Evolutionary conservation across 2,797 vertebrate species (phyloP), one percentile per base, ranked within the genome.

Genomic region (Melanogrammus aeglefinus): DNA sequence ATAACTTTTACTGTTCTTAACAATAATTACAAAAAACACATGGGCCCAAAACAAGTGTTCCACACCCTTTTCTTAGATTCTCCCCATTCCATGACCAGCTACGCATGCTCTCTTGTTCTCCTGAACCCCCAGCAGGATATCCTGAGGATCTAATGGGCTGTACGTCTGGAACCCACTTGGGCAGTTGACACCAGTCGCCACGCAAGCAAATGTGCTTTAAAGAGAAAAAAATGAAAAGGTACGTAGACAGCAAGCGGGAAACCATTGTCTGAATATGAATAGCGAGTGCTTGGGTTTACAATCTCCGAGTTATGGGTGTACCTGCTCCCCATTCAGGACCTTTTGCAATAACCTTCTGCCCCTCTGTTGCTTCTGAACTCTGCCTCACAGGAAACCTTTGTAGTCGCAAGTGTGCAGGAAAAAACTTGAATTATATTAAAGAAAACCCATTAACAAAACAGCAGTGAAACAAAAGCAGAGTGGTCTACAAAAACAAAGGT

Each of bases 221-320:
- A 63, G 21, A 24, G 51, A 33, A 35, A 35, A 31, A 33, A 72
- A 4, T 9, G 35, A 44, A 39, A 80, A n/a, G 27, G 57, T 18
- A 75, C 74, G 16, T 72, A 27, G 63, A 82, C 21, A 76, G 74
- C 66, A 80, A n/a, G 71, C 44, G 75, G 83, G 39, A 79, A 83
- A 80, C 41, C 71, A 76, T 72, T 0, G 69, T 73, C 80, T 78
- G n/a, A 35, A 63, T 35, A 69, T 41, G 41, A 86, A 82, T 69
- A 83, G 81, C 75, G 77, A 57, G 44, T 12, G n/a, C 57, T 82
- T 82, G 74, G 78, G 72, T 75, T n/a, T 85, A 79, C 33, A 78
- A 86, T 84, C 85, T 79, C 80, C 92, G 93, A 94, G 93, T 92
- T 93, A 93, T 89, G 81, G 79, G 75, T 83, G 88, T 85, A 78